Evolutionary conservation across 2,888 invertebrate species (phyloP), one percentile per base, ranked within the genome.

Genomic region (Adineta ricciae): DNA sequence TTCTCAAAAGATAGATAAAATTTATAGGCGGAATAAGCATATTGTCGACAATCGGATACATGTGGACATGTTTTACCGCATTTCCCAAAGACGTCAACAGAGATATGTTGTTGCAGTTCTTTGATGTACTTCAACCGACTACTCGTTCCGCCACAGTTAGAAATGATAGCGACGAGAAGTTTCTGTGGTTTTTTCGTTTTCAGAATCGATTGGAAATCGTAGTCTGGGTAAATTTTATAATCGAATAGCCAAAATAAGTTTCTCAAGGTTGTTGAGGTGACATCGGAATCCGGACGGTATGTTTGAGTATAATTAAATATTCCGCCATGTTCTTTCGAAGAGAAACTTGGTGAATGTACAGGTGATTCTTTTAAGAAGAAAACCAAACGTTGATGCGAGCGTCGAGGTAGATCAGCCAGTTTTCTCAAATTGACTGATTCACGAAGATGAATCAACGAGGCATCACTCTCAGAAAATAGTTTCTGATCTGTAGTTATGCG

Each of bases 1-100:
- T 87, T 88, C 84, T 88, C 88, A 86, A 88, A 88, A 8, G 87
- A 84, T 72, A 88, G 84, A 86, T 88, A 88, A 84, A 87, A 88
- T 46, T 87, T 87, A 85, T 87, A 87, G 4, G 83, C 83, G 19
- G 86, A 84, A 27, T 86, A 84, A 24, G 86, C 83, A 16, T 83
- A 50, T 19, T 86, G 73, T 50, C 86, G 50, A 46, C 87, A 86
- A 19, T 84, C 56, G 2, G 46, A 36, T 14, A 64, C 56, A 1
- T 46, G 11, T 5, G 85, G 38, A 36, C 86, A 83, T 82, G 27
- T 19, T 21, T 50, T 36, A 19, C 87, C 87, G 84, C 87, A 87
- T n/a, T 83, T 84, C 1, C 87, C 87, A 84, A 82, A 86, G 1
- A 87, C 83, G 32, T 87, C 87, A 2, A 87, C 85, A 3, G 86